phyloP scores from a whole-genome alignment of 2,888 invertebrate species.

The Pheosia gnoma region DNA sequence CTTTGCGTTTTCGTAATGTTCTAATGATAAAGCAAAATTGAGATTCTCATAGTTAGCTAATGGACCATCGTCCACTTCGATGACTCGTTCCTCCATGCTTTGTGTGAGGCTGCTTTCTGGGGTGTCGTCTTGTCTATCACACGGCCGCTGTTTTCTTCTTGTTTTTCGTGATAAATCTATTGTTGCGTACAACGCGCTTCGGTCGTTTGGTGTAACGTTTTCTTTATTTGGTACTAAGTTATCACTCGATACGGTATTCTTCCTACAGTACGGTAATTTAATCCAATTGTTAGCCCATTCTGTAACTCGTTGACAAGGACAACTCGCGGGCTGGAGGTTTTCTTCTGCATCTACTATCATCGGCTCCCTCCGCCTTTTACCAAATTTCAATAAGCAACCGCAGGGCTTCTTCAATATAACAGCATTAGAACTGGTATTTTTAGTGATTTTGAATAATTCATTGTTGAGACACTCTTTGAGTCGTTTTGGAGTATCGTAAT shows the following conservation, averaged over 20 bases:
- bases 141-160: conserved; percentile 66
- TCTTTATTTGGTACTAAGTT: conserved; percentile 78
- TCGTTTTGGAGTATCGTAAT: conserved; percentile 90
- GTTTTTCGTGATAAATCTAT: conserved; percentile 87
- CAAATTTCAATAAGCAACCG: conserved; percentile 86
- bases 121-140: conserved; percentile 35
- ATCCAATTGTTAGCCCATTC: conserved; percentile 87
- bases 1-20: conserved; percentile 91
- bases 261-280: conserved; percentile 84
- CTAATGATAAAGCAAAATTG: conserved; percentile 90
- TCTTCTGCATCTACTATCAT: conserved; percentile 69
- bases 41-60: conserved; percentile 88
- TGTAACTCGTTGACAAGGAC: conserved; percentile 86
- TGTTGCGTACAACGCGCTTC: conserved; percentile 87
- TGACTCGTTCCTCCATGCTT: conserved; percentile 35
- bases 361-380: conserved; percentile 62
- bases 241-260: conserved; percentile 51
- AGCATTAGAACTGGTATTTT: conserved; percentile 80
- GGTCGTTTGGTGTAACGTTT: conserved; percentile 73
- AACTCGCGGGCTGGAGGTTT: conserved; percentile 63
- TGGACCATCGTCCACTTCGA: conserved; percentile 73
- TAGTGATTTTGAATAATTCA: conserved; percentile 74
- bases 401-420: conserved; percentile 87
- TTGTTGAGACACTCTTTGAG: conserved; percentile 87
- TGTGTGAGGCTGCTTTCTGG: conserved; percentile 12